Evolutionary conservation across 2,113 vertebrate species (phyloP).

Genomic region (Salvelinus alpinus): DNA sequence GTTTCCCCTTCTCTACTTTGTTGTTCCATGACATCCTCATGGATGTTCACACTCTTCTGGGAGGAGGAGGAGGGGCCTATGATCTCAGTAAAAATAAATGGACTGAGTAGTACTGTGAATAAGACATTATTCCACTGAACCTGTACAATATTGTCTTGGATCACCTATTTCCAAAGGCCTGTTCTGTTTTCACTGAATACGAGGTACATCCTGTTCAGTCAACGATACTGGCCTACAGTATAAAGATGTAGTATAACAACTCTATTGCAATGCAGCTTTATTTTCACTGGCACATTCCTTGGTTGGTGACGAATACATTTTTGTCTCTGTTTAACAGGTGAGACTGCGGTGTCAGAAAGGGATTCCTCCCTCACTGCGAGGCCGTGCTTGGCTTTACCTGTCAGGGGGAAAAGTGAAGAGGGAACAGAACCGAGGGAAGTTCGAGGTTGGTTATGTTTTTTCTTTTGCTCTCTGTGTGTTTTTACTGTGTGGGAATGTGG

Average conservation of each 20-base stretch:
- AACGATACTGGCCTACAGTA: no score
- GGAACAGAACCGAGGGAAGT: conserved; percentile 88
- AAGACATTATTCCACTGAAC: not conserved
- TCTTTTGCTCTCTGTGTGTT: not conserved
- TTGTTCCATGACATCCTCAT: not conserved
- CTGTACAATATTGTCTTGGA: no score
- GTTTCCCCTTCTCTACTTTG: conserved; percentile 1
- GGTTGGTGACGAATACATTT: not conserved
- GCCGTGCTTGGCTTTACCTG: conserved; percentile 96
- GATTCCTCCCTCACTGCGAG: conserved; percentile 91
- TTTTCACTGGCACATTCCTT: not conserved
- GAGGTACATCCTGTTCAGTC: not conserved
- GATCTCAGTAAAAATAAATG: not conserved
- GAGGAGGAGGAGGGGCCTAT: not conserved
- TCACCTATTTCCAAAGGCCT: no score
- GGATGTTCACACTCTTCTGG: no score
- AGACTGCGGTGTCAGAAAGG: conserved; percentile 97
- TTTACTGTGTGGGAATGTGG: conserved; percentile 2
- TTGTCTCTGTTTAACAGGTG: conserved; percentile 75
- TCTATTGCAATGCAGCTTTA: not conserved
- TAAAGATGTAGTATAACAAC: not conserved
- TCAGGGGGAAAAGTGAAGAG: conserved; percentile 92
- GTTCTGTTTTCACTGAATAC: not conserved
- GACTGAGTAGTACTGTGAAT: not conserved
- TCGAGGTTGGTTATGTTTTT: conserved; percentile 76